A percentile compares a stretch with the other conserved stretches of the same genome.
phyloP scores from a whole-genome alignment of 2,797 vertebrate species.

The Erithacus rubecula region DNA sequence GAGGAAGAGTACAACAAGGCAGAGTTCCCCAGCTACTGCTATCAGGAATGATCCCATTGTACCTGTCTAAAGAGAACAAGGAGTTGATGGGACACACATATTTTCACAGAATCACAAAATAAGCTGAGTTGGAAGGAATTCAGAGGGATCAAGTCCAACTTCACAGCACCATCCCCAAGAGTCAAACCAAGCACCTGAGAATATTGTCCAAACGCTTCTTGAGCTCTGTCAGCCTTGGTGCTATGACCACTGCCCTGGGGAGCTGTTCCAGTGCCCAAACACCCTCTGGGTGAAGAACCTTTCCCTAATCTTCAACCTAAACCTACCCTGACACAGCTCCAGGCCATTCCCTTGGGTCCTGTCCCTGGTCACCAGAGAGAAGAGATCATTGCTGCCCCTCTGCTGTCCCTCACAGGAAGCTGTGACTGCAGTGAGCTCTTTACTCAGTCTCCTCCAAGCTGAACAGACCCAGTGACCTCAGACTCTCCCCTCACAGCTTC shows the following conservation, averaged over 20 bases:
- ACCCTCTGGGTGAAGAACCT: neutral
- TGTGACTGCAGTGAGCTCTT: neutral
- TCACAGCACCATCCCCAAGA: neutral
- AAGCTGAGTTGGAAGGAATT: neutral
- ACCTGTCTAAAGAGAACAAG: neutral
- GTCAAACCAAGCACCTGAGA: neutral
- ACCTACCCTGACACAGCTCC: neutral
- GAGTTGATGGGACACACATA: rapidly evolving
- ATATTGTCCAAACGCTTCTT: rapidly evolving
- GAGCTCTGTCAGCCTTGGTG: neutral
- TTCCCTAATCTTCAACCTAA: neutral
- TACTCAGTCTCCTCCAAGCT: neutral
- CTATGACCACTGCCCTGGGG: neutral
- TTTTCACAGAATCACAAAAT: neutral
- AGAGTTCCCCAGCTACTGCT: neutral
- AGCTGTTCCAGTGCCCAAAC: neutral
- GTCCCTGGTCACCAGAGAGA: rapidly evolving
- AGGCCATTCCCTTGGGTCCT: rapidly evolving
- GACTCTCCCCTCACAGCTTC: neutral
- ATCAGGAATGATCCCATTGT: neutral
- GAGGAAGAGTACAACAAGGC: neutral
- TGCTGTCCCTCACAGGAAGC: rapidly evolving
- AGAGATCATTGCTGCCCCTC: neutral
- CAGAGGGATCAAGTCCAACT: too few relatives aligned
- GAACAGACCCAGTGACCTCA: neutral